These are phyloP conservation scores for Gallinago stenura DNA, from an alignment of 2,797 vertebrate genomes.

Conservation along the genomic window DNA sequence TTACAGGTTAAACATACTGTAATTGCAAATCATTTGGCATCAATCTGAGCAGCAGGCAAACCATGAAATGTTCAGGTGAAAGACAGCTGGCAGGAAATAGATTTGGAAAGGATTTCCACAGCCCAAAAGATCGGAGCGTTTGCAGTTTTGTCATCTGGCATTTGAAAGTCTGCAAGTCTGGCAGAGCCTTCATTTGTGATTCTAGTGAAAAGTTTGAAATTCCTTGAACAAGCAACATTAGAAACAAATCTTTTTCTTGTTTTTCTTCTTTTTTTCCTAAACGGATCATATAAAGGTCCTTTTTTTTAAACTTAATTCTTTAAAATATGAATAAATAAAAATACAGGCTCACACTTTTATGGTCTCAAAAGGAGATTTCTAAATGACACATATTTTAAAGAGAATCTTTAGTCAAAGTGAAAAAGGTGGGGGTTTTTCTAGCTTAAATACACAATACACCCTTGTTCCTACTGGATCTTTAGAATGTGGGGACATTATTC, in stretches of 20 bases:
- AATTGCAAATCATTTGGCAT: neutral
- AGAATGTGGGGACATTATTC: neutral
- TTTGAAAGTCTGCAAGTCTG: neutral
- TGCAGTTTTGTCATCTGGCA: neutral
- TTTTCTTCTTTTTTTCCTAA: neutral
- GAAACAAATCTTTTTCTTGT: neutral
- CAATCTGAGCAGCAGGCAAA: neutral
- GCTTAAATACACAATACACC: neutral
- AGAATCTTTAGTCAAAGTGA: neutral
- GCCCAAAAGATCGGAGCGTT: neutral
- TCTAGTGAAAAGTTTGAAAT: neutral
- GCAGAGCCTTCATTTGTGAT: neutral
- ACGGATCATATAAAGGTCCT: fast-evolving
- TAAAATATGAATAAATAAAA: neutral
- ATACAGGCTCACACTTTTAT: fast-evolving
- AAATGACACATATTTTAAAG: neutral
- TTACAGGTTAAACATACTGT: neutral
- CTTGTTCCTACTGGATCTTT: neutral
- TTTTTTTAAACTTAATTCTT: neutral
- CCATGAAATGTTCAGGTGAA: neutral
- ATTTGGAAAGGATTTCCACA: neutral
- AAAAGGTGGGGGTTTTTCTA: neutral
- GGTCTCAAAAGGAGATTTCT: neutral
- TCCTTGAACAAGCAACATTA: neutral
- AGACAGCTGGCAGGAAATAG: neutral